phyloP scores from a whole-genome alignment of 2,797 vertebrate genomes.

The Myripristis murdjan region DNA sequence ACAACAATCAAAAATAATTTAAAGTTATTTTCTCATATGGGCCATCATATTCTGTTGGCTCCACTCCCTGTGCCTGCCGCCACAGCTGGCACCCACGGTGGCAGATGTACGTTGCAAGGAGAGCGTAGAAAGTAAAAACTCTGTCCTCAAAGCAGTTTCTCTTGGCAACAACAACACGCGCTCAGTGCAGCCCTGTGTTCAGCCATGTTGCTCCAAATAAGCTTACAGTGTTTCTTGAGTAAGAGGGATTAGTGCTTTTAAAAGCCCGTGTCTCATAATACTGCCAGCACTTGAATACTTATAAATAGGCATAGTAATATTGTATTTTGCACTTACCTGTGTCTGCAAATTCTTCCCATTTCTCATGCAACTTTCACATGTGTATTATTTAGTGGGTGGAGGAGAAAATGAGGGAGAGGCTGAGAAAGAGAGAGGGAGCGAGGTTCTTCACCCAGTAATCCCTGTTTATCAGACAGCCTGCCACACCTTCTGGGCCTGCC shows the following conservation, averaged over 20 bases:
- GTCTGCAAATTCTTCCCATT: slow-evolving; percentile 44
- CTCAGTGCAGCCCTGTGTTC: background rate
- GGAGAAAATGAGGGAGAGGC: slow-evolving; percentile 16
- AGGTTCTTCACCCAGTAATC: slow-evolving; percentile 68
- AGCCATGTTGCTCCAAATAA: slow-evolving; percentile 67
- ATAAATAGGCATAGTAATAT: background rate
- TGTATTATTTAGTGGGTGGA: background rate
- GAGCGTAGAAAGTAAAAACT: too few relatives aligned
- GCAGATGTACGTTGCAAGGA: too few relatives aligned
- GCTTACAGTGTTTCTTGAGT: slow-evolving; percentile 59
- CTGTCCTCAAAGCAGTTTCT: background rate
- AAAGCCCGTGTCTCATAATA: slow-evolving; percentile 17
- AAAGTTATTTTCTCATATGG: too few relatives aligned
- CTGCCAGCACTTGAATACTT: background rate
- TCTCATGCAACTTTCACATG: slow-evolving; percentile 30
- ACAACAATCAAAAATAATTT: background rate
- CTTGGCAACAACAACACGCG: background rate
- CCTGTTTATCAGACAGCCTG: slow-evolving; percentile 61
- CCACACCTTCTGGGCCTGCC: slow-evolving; percentile 76
- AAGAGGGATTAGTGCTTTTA: slow-evolving; percentile 72
- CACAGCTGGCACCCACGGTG: too few relatives aligned
- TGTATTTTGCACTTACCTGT: slow-evolving; percentile 54
- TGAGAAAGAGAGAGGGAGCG: slow-evolving; percentile 17
- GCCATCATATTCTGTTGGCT: too few relatives aligned
- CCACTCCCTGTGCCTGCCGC: too few relatives aligned